Conservation (phyloP, 2,113 vertebrate genomes). For the Sceloporus tristichus region DNA sequence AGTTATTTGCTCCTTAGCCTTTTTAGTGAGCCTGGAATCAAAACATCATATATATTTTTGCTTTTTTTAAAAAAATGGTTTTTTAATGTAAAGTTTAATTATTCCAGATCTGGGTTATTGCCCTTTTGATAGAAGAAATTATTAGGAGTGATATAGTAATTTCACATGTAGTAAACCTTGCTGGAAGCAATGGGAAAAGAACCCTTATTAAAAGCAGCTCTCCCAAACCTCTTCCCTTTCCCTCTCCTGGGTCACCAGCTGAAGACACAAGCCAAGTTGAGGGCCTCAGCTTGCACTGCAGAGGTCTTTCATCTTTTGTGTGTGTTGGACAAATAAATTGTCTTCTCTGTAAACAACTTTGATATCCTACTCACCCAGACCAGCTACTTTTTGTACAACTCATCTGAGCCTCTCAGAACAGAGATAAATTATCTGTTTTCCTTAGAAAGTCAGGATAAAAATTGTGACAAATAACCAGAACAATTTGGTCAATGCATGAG, state of each 20-base stretch:
- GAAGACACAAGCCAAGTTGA: conserved; percentile 38
- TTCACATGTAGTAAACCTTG: neutral
- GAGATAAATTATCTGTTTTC: neutral
- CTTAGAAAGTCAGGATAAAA: conserved; percentile 28
- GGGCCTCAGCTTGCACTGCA: conserved; percentile 28
- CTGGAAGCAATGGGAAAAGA: conserved; percentile 8
- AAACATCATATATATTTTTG: neutral
- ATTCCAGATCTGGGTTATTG: conserved; percentile 23
- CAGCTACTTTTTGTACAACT: conserved; percentile 59
- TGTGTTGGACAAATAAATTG: conserved; percentile 12
- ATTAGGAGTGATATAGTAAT: neutral
- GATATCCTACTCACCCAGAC: fast-evolving
- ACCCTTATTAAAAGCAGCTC: conserved; percentile 30
- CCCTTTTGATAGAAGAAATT: conserved; percentile 23
- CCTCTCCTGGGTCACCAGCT: conserved; percentile 36
- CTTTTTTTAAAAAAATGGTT: neutral
- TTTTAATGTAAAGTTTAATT: neutral
- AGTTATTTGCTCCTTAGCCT: neutral
- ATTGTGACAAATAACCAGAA: conserved; percentile 21
- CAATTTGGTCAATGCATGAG: neutral
- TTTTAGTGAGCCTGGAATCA: conserved; percentile 14
- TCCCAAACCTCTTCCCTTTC: neutral
- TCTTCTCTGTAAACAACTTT: conserved; percentile 53
- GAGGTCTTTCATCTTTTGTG: conserved; percentile 58
- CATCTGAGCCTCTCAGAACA: conserved; percentile 42